Percentiles rank a stretch among this genome's conserved stretches.
Conservation (phyloP, 2,888 invertebrate species). For the Acanthosepion lycidas region DNA sequence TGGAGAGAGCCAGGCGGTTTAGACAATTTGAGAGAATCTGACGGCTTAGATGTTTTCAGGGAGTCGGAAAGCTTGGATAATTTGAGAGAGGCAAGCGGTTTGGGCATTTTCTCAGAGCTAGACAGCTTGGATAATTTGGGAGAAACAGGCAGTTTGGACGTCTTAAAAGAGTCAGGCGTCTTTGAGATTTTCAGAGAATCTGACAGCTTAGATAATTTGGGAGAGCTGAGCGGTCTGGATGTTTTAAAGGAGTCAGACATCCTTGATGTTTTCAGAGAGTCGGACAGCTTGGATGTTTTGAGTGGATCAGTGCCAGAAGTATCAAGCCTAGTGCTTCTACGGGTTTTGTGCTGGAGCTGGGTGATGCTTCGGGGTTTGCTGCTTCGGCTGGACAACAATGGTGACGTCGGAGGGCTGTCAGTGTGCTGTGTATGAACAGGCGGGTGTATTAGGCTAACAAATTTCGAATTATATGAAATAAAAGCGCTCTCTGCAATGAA, state of each 20-base stretch:
- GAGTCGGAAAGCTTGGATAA: not conserved
- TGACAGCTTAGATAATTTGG: not conserved
- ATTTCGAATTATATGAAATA: slow-evolving; percentile 24
- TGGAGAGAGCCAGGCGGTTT: not conserved
- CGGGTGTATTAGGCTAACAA: slow-evolving; percentile 44
- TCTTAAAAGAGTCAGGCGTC: not conserved
- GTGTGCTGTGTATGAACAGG: slow-evolving; percentile 47
- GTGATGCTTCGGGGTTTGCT: slow-evolving; percentile 35
- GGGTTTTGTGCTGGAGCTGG: slow-evolving; percentile 24
- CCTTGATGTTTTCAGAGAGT: not conserved
- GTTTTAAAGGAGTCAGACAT: not conserved
- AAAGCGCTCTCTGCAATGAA: not conserved
- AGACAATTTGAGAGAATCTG: not conserved
- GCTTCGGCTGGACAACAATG: slow-evolving; percentile 44
- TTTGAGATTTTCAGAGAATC: not conserved
- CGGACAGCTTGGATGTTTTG: slow-evolving; percentile 1
- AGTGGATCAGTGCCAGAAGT: slow-evolving; percentile 17
- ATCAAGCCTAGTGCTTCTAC: slow-evolving; percentile 39
- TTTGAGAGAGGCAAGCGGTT: not conserved
- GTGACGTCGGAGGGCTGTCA: slow-evolving; percentile 38
- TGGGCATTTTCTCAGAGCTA: not conserved
- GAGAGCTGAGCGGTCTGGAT: not conserved
- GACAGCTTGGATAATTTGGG: not conserved
- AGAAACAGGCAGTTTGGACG: not conserved
- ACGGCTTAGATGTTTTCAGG: not conserved